phyloP scores from a whole-genome alignment of 2,797 vertebrate genomes.

The Ficedula albicollis region DNA sequence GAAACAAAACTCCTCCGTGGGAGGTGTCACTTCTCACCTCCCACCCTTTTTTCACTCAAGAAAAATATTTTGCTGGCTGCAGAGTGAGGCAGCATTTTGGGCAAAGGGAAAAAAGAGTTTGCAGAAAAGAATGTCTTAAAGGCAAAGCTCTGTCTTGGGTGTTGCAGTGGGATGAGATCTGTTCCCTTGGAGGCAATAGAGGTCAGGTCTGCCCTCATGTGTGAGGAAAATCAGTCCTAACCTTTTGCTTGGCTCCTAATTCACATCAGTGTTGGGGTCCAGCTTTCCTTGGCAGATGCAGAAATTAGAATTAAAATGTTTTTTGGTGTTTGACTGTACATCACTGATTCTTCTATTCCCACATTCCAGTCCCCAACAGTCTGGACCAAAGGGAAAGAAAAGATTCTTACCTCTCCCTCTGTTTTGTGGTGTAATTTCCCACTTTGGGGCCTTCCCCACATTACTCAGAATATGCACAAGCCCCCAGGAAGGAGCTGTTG shows the following conservation, averaged over 20 bases:
- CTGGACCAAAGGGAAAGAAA: background rate
- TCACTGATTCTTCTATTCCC: background rate
- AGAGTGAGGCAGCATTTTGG: background rate
- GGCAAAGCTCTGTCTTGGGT: background rate
- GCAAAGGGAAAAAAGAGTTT: background rate
- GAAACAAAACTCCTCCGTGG: background rate
- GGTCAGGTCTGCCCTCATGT: background rate
- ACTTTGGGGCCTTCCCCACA: background rate
- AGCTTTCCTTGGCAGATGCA: background rate
- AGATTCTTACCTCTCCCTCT: background rate
- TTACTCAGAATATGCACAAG: background rate
- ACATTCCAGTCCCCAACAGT: background rate
- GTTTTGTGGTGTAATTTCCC: background rate
- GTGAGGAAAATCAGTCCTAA: background rate
- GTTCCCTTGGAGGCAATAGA: background rate
- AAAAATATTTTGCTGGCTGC: conserved; percentile 35
- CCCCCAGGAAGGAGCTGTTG: background rate
- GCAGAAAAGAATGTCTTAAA: background rate
- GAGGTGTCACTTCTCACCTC: conserved; percentile 25
- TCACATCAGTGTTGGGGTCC: background rate
- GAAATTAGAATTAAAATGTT: background rate
- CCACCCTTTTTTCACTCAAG: background rate
- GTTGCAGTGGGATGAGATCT: background rate
- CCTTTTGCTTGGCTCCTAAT: background rate
- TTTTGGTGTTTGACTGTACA: background rate